A percentile compares a stretch with the other conserved stretches of the same genome.
Evolutionary conservation across 2,797 vertebrate genomes (phyloP).

Genomic region (Rhinoraja longicauda): DNA sequence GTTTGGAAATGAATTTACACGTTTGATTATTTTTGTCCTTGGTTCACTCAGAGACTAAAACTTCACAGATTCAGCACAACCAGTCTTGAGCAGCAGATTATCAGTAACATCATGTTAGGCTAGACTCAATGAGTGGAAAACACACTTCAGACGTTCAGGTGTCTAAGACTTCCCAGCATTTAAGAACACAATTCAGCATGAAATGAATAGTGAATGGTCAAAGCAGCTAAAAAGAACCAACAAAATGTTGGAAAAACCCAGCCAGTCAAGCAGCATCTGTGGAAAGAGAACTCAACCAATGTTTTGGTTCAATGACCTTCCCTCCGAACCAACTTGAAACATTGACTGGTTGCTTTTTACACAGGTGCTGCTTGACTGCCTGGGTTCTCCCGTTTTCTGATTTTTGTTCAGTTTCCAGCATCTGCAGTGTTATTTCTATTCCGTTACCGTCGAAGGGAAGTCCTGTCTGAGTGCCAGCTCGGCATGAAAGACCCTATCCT

Average conservation of each 20-base stretch:
- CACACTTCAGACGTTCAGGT: too few relatives aligned
- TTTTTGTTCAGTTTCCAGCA: too few relatives aligned
- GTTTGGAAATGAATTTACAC: background rate
- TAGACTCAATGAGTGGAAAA: background rate
- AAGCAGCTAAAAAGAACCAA: background rate
- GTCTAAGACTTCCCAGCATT: background rate
- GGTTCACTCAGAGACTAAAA: background rate
- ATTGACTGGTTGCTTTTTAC: too few relatives aligned
- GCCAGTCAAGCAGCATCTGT: too few relatives aligned
- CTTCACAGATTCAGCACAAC: background rate
- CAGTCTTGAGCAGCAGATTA: background rate
- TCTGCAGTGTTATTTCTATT: too few relatives aligned
- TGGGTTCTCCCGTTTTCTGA: too few relatives aligned
- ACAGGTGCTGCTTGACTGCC: too few relatives aligned
- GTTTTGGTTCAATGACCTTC: too few relatives aligned
- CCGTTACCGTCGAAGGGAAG: background rate
- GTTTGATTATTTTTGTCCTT: background rate
- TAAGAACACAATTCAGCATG: background rate
- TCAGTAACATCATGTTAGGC: background rate
- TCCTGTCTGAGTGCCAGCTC: background rate
- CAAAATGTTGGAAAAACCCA: too few relatives aligned
- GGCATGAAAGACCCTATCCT: background rate
- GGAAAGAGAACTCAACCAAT: too few relatives aligned
- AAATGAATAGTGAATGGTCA: background rate
- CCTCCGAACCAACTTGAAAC: too few relatives aligned